phyloP scores from a whole-genome alignment of 2,797 vertebrate species.

The Lithobates pipiens region DNA sequence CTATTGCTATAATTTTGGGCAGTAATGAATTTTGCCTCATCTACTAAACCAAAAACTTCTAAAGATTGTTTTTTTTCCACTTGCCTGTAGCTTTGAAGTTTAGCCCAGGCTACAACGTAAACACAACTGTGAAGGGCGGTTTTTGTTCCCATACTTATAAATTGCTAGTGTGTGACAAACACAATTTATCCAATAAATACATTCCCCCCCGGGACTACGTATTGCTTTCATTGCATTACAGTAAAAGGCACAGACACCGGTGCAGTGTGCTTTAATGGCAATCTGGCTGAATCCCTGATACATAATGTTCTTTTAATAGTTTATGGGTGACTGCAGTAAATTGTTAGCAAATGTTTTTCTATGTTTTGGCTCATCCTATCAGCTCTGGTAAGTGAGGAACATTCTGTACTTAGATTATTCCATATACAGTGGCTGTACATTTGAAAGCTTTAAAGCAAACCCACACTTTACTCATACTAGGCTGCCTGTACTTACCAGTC shows the following conservation, averaged over 20 bases:
- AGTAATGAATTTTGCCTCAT: background rate
- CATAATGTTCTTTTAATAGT: slow-evolving; percentile 83
- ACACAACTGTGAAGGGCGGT: slow-evolving; percentile 65
- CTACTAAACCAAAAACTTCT: background rate
- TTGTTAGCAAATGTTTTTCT: slow-evolving; percentile 79
- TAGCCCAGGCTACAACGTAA: slow-evolving; percentile 58
- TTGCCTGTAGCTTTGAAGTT: background rate
- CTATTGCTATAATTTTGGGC: background rate
- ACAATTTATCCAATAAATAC: too few species aligned
- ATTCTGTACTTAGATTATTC: slow-evolving; percentile 78
- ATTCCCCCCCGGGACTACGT: slow-evolving; percentile 72
- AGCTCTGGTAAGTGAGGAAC: slow-evolving; percentile 74
- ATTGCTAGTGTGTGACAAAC: slow-evolving; percentile 73
- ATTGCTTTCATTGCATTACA: slow-evolving; percentile 74
- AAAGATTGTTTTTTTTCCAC: background rate
- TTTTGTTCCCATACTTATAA: slow-evolving; percentile 66
- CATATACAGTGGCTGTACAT: slow-evolving; percentile 76
- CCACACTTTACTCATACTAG: too few species aligned
- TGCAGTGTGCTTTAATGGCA: slow-evolving; percentile 76
- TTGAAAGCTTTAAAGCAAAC: slow-evolving; percentile 65
- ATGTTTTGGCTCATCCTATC: slow-evolving; percentile 79
- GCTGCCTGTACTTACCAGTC: too few species aligned
- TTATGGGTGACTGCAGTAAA: slow-evolving; percentile 82
- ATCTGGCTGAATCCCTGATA: slow-evolving; percentile 80
- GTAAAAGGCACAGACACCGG: slow-evolving; percentile 71